Conservation (phyloP, 2,888 invertebrate species). For the Nemoura dubitans region DNA sequence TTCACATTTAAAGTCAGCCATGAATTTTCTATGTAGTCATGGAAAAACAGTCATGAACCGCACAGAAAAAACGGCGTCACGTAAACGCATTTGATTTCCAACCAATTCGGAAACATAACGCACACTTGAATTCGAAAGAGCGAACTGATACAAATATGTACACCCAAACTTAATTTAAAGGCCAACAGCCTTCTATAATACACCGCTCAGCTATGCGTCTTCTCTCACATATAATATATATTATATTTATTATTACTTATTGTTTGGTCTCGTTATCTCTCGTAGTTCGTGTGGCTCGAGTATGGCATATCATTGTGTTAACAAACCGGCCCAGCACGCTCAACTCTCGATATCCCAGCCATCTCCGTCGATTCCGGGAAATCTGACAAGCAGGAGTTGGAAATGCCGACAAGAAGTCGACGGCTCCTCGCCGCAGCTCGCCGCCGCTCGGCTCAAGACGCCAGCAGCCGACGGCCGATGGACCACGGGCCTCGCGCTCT, state of each 20-base stretch:
- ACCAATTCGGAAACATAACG: neutral
- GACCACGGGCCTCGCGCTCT: no score
- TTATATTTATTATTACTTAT: conserved; percentile 27
- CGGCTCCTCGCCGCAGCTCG: neutral
- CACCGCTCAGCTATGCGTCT: neutral
- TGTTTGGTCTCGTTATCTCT: conserved; percentile 31
- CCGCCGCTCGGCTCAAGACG: neutral
- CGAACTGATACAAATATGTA: conserved; percentile 2
- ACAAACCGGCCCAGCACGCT: conserved; percentile 30
- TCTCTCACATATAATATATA: neutral
- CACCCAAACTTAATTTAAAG: conserved; percentile 18
- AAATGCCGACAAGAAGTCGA: neutral
- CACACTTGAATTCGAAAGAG: neutral
- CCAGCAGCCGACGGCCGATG: neutral
- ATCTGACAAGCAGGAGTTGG: conserved; percentile 19
- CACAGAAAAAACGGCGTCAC: neutral
- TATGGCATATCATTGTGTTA: conserved; percentile 36
- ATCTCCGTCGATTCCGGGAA: neutral
- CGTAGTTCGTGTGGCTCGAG: conserved; percentile 20
- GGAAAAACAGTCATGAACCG: neutral
- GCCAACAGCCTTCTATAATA: conserved; percentile 29
- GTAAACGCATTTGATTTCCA: neutral
- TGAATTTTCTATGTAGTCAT: neutral
- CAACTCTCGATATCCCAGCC: conserved; percentile 13
- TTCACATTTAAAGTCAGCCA: neutral